Evolutionary conservation across 92 coral and sea anemone species (phyloP).

Genomic region (Siderastrea siderea): DNA sequence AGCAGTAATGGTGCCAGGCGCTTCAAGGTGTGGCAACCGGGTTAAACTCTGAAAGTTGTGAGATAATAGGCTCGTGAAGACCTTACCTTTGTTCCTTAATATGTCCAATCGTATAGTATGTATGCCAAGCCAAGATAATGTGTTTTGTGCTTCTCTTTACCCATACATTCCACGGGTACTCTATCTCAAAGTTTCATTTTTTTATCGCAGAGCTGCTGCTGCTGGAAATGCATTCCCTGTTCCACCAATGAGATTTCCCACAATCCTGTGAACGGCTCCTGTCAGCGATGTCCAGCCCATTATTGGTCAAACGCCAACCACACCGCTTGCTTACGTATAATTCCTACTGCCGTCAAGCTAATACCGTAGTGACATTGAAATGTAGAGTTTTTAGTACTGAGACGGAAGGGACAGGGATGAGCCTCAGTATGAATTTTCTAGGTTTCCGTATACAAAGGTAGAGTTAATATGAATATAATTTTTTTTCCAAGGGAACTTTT

Average conservation of each 20-base stretch:
- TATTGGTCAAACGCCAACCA: slow-evolving; percentile 89
- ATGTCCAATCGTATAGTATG: too few relatives aligned
- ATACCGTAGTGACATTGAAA: slow-evolving; percentile 64
- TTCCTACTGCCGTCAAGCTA: slow-evolving; percentile 72
- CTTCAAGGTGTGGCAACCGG: too few relatives aligned
- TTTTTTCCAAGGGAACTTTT: too few relatives aligned
- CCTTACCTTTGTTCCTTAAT: too few relatives aligned
- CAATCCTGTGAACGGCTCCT: slow-evolving; percentile 76
- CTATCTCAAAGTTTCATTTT: too few relatives aligned
- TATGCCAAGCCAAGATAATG: too few relatives aligned
- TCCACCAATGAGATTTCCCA: slow-evolving; percentile 83
- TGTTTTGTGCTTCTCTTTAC: too few relatives aligned
- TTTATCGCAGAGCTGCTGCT: slow-evolving; percentile 46
- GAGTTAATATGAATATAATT: too few relatives aligned
- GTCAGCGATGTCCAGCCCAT: slow-evolving; percentile 70
- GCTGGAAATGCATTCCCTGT: slow-evolving; percentile 89
- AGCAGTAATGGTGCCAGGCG: too few relatives aligned
- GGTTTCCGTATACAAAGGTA: slow-evolving; percentile 38
- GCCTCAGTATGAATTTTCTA: slow-evolving; percentile 57
- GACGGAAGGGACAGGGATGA: background rate
- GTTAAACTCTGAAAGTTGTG: too few relatives aligned
- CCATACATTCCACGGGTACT: too few relatives aligned
- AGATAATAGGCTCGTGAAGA: too few relatives aligned
- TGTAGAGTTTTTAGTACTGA: slow-evolving; percentile 8
- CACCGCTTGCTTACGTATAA: slow-evolving; percentile 78